Percentiles rank a stretch among this genome's conserved stretches.
These are phyloP conservation scores for Trachops cirrhosus DNA, from an alignment of 2,797 vertebrate genomes.

Conservation along the genomic window DNA sequence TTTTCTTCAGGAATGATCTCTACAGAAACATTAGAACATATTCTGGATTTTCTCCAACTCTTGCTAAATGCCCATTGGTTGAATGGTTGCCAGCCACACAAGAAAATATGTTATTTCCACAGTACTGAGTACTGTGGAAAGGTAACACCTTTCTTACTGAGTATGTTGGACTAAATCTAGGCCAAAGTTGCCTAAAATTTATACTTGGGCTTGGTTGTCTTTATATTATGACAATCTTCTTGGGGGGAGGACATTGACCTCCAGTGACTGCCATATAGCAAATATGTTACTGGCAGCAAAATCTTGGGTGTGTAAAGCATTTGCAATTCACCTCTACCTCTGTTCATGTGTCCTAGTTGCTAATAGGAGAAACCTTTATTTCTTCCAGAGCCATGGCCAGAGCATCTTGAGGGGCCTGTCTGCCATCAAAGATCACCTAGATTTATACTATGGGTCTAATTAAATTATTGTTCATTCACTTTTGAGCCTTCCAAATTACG, in stretches of 20 bases:
- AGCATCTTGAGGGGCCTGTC: not conserved
- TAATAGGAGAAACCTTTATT: constrained; percentile 8
- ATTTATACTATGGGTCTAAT: not conserved
- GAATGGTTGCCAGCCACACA: not conserved
- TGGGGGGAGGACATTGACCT: not conserved
- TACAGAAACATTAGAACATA: not conserved
- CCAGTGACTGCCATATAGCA: not conserved
- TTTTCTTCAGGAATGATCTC: not conserved
- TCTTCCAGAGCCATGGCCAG: constrained; percentile 16
- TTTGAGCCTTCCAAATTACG: constrained; percentile 23
- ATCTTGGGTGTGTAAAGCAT: not conserved
- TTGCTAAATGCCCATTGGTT: constrained; percentile 18
- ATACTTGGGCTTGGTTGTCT: not conserved
- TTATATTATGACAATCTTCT: not conserved
- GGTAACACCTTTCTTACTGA: not conserved
- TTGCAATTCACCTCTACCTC: not conserved
- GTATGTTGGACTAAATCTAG: constrained; percentile 19
- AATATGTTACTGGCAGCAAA: constrained; percentile 4
- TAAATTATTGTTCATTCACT: not conserved
- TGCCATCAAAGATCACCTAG: not conserved
- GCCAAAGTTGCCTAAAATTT: constrained; percentile 33
- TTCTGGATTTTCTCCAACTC: not conserved
- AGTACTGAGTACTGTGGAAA: not conserved
- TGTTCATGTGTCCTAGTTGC: not conserved
- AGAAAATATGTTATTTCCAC: not conserved